A percentile compares a stretch with the other conserved stretches of the same genome.
Evolutionary conservation across 2,888 invertebrate genomes (phyloP).

Genomic region (Synergus umbraculus): DNA sequence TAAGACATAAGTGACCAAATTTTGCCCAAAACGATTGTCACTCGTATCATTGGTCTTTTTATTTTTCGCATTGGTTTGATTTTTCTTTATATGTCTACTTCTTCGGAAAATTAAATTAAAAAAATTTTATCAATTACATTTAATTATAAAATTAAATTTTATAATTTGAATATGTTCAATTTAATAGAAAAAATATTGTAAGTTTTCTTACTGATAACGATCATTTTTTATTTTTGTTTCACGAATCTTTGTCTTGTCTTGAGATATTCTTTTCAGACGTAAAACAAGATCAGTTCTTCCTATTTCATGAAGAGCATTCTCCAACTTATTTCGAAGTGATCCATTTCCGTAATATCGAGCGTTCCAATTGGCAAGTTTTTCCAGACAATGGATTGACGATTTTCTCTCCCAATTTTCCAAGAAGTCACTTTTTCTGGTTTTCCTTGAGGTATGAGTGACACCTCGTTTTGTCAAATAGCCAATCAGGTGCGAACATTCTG

Average conservation of each 20-base stretch:
- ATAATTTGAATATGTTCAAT: not conserved
- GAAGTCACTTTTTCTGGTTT: not conserved
- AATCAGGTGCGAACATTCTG: constrained; percentile 19
- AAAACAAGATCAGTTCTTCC: constrained; percentile 19
- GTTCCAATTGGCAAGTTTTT: constrained; percentile 23
- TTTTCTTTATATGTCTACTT: not conserved
- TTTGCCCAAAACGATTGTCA: not conserved
- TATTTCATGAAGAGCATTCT: constrained; percentile 11
- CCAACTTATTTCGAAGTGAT: not conserved
- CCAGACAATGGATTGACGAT: not conserved
- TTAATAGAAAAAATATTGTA: not conserved
- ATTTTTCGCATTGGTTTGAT: not conserved
- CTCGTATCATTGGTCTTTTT: not conserved
- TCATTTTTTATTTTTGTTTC: not conserved
- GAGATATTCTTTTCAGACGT: not conserved
- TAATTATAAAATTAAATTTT: not conserved
- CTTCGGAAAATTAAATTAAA: not conserved
- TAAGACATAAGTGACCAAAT: not conserved
- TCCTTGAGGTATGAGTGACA: not conserved
- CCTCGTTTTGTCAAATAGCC: constrained; percentile 1
- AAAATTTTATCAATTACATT: too few species aligned
- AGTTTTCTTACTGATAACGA: not conserved
- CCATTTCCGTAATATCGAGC: not conserved
- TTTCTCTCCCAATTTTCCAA: not conserved
- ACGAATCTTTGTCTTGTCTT: not conserved